Percentiles rank a stretch among this genome's conserved stretches.
Conservation (phyloP, 2,888 invertebrate species). For the Drosophila melanosoma region DNA sequence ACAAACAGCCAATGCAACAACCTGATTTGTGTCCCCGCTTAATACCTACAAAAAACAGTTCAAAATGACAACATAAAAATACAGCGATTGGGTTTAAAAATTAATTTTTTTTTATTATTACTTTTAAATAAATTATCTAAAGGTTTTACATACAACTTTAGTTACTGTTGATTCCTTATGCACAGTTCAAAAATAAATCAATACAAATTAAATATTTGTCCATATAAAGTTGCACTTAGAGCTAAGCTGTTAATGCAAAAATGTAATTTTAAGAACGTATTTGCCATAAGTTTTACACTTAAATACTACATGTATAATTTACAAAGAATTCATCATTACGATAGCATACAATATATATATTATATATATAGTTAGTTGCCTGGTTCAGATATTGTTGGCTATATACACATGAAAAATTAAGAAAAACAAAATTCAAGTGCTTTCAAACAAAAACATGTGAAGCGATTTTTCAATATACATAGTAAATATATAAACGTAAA, state of each 20-base stretch:
- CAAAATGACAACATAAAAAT: fast-evolving
- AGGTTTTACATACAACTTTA: constrained; percentile 67
- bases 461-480: constrained; percentile 6
- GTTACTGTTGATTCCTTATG: constrained; percentile 51
- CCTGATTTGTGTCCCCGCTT: background rate
- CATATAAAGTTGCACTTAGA: constrained; percentile 25
- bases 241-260: constrained; percentile 21
- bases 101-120: constrained; percentile 62
- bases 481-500: constrained; percentile 2
- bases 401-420: constrained; percentile 46
- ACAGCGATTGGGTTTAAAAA: constrained; percentile 32
- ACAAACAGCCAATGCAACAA: background rate
- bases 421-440: constrained; percentile 5
- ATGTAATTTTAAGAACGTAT: constrained; percentile 37
- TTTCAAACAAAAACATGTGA: constrained; percentile 5
- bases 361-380: constrained; percentile 38
- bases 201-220: constrained; percentile 45
- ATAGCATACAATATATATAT: constrained; percentile 50
- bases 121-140: constrained; percentile 78
- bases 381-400: constrained; percentile 41
- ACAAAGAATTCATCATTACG: constrained; percentile 51
- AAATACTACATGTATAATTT: constrained; percentile 42
- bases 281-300: constrained; percentile 24
- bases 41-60: background rate
- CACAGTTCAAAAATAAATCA: constrained; percentile 43